Percentiles rank a stretch among this genome's conserved stretches.
phyloP scores from a whole-genome alignment of 2,797 vertebrate species.

The Microtus californicus region DNA sequence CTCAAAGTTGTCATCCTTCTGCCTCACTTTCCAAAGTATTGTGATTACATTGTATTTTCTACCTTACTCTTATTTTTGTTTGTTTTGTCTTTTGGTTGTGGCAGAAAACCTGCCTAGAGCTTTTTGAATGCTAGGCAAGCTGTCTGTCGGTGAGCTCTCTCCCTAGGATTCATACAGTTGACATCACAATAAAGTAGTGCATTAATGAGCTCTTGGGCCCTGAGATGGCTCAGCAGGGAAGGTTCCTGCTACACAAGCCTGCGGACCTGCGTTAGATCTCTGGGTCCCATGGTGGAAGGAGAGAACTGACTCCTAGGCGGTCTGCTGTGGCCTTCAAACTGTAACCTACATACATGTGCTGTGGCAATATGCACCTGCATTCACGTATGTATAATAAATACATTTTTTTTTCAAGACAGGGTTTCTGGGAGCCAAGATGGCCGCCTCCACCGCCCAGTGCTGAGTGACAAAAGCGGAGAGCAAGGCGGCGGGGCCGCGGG shows the following conservation, averaged over 20 bases:
- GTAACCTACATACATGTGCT: neutral
- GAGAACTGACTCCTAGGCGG: neutral
- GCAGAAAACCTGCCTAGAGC: neutral
- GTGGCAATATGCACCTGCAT: neutral
- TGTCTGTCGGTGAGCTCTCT: neutral
- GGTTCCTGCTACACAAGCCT: neutral
- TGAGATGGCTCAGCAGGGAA: neutral
- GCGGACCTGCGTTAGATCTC: neutral
- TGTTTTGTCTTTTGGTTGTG: neutral
- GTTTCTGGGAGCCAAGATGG: conserved; percentile 92
- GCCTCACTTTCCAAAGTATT: neutral
- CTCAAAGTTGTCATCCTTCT: neutral
- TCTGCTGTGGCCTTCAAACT: neutral
- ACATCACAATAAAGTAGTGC: neutral
- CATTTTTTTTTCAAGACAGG: neutral
- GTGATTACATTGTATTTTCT: neutral
- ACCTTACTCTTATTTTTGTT: neutral
- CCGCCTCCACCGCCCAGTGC: conserved; percentile 96
- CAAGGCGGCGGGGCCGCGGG: conserved; percentile 83
- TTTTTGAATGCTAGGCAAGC: neutral
- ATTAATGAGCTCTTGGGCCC: neutral
- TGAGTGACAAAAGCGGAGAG: conserved; percentile 91
- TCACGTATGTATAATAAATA: neutral
- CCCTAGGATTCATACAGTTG: neutral
- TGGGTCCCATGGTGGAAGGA: neutral